Conservation (phyloP, 2,888 invertebrate genomes). For the Pantelozetes paolii region DNA sequence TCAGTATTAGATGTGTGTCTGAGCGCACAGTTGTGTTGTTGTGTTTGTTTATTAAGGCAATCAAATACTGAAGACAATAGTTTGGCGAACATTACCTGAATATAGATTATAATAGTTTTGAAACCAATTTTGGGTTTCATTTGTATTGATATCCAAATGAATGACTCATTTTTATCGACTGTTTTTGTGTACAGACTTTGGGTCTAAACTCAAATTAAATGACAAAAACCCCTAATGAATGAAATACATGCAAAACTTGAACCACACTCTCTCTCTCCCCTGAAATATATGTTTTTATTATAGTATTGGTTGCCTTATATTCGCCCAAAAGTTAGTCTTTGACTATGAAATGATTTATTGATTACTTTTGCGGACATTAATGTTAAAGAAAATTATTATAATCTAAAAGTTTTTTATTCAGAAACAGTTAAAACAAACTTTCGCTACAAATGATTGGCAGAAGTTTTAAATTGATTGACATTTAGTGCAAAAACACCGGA, state of each 20-base stretch:
- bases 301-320: no score
- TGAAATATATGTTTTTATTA: not conserved
- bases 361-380: not conserved
- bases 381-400: no score
- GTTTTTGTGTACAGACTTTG: no score
- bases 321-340: no score
- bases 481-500: slow-evolving; percentile 2
- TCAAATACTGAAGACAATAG: slow-evolving; percentile 2
- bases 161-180: slow-evolving; percentile 20
- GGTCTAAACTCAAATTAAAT: no score
- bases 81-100: slow-evolving; percentile 27
- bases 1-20: not conserved
- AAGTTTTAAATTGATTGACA: not conserved
- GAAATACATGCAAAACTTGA: not conserved
- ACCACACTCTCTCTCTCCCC: not conserved
- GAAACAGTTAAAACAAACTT: no score
- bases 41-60: not conserved
- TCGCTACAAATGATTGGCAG: not conserved
- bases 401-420: not conserved
- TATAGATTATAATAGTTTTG: not conserved
- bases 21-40: not conserved
- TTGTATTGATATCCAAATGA: not conserved
- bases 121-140: not conserved
- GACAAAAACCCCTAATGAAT: not conserved
- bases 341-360: no score